phyloP scores from a whole-genome alignment of 1,140 invertebrate species.

The Drosophila santomea region DNA sequence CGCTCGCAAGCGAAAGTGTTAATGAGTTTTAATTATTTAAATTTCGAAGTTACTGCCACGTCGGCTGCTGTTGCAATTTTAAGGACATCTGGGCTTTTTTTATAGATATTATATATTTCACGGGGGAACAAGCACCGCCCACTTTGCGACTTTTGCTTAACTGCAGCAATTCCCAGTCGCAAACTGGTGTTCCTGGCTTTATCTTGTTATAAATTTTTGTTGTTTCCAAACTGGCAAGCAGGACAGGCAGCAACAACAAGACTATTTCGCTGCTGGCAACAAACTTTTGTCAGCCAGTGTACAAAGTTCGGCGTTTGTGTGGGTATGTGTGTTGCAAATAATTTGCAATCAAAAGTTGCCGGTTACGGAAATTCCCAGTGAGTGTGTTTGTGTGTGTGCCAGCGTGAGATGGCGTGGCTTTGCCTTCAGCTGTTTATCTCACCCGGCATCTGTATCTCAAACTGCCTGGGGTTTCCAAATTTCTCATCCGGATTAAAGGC shows the following conservation, averaged over 20 bases:
- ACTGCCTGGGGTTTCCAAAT: neutral
- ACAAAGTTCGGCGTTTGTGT: slow-evolving; percentile 12
- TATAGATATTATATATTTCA: slow-evolving; percentile 51
- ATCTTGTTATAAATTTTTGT: slow-evolving; percentile 69
- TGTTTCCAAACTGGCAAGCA: slow-evolving; percentile 51
- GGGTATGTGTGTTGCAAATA: slow-evolving; percentile 63
- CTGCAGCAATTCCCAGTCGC: slow-evolving; percentile 21
- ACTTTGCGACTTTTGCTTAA: slow-evolving; percentile 3
- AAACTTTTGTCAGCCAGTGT: slow-evolving; percentile 65
- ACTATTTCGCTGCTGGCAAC: slow-evolving; percentile 52
- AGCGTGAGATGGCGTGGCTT: slow-evolving; percentile 33
- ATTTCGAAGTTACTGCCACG: slow-evolving; percentile 39
- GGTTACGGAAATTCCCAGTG: slow-evolving; percentile 45
- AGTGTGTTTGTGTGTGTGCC: slow-evolving; percentile 5
- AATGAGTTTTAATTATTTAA: slow-evolving; percentile 82
- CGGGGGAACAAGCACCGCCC: neutral
- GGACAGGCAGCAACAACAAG: slow-evolving; percentile 37
- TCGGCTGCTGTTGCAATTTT: slow-evolving; percentile 32
- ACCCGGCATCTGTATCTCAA: neutral
- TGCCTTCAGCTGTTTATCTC: slow-evolving; percentile 51
- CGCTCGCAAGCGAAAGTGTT: slow-evolving; percentile 60
- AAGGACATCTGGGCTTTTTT: slow-evolving; percentile 33
- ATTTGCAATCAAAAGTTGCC: slow-evolving; percentile 80
- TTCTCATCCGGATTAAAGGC: slow-evolving; percentile 34
- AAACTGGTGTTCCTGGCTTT: slow-evolving; percentile 50